Conservation (phyloP, 2,888 invertebrate species). For the Sphinx pinastri region DNA sequence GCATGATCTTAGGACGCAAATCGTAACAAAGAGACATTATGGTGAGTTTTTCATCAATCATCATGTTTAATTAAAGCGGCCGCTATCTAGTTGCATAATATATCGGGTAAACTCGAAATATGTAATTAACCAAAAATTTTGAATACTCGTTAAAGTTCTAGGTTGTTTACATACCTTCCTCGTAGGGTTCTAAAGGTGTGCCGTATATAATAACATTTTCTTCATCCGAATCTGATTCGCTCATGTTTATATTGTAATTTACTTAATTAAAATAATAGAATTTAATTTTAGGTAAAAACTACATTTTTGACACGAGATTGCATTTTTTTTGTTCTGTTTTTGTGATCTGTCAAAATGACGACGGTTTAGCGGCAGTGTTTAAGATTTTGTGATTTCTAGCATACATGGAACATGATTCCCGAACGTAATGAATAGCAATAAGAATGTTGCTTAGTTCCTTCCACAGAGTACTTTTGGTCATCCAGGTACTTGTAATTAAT, state of each 20-base stretch:
- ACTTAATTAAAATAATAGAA: not conserved
- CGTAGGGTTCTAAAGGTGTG: slow-evolving; percentile 90
- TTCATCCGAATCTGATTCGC: slow-evolving; percentile 79
- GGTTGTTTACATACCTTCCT: slow-evolving; percentile 87
- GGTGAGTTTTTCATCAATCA: too few species aligned
- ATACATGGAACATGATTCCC: not conserved
- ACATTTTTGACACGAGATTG: not conserved
- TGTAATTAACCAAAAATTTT: not conserved
- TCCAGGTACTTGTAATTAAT: too few species aligned
- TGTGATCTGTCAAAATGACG: not conserved
- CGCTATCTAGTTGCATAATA: too few species aligned
- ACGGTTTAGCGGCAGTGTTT: not conserved
- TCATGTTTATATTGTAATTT: slow-evolving; percentile 50
- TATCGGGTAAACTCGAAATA: not conserved
- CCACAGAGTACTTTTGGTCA: too few species aligned
- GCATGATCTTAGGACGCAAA: too few species aligned
- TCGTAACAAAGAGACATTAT: too few species aligned
- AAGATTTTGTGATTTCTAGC: not conserved
- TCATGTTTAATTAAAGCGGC: too few species aligned
- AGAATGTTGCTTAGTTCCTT: too few species aligned
- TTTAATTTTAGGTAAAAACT: not conserved
- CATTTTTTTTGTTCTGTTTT: too few species aligned
- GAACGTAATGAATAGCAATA: too few species aligned
- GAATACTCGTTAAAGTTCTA: not conserved
- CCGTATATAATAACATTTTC: slow-evolving; percentile 90